phyloP scores from a whole-genome alignment of 2,797 vertebrate species.

The Gymnoscopelus microlampas region DNA sequence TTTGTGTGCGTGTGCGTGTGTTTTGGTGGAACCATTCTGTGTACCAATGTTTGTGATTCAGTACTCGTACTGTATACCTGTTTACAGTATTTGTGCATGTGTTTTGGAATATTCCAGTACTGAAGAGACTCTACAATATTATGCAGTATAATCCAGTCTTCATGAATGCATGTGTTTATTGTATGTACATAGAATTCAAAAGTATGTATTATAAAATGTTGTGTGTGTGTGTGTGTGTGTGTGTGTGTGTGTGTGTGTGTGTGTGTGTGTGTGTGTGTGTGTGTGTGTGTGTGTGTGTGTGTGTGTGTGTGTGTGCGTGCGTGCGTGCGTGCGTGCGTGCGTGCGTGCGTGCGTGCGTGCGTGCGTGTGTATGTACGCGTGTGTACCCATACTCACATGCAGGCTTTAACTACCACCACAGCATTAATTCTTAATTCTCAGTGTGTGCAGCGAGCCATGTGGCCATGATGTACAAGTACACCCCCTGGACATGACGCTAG shows the following conservation, averaged over 20 bases:
- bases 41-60: too few relatives aligned
- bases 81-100: too few relatives aligned
- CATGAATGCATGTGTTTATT: neutral
- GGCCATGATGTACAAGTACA: too few relatives aligned
- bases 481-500: too few relatives aligned
- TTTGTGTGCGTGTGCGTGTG: conserved; percentile 6
- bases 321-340: conserved; percentile 4
- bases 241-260: neutral
- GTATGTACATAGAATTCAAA: neutral
- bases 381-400: conserved; percentile 11
- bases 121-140: too few relatives aligned
- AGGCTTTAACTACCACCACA: conserved; percentile 32
- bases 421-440: conserved; percentile 69
- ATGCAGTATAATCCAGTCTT: too few relatives aligned
- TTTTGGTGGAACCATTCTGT: too few relatives aligned
- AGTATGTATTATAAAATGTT: neutral
- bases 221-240: neutral
- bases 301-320: neutral
- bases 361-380: conserved; percentile 4
- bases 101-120: too few relatives aligned
- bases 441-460: conserved; percentile 31
- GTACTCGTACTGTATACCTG: too few relatives aligned
- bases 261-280: conserved; percentile 8
- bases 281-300: neutral
- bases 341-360: neutral